Percentiles rank a stretch among this genome's conserved stretches.
These are phyloP conservation scores for Cygnus atratus DNA, from an alignment of 2,113 vertebrate species.

Conservation along the genomic window DNA sequence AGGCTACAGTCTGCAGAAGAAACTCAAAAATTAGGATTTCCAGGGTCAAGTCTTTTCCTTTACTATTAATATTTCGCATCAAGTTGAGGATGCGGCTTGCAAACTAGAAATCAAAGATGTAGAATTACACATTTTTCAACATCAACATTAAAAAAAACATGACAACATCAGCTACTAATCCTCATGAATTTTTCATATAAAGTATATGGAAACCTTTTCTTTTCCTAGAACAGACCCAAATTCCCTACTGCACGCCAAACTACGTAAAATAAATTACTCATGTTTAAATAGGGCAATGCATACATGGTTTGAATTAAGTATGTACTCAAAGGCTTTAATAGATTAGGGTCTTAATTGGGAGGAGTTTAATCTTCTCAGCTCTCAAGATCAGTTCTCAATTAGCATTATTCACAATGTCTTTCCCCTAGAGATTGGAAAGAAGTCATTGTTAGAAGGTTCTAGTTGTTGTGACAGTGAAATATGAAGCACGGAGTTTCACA, in stretches of 20 bases:
- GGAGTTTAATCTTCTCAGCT: conserved; percentile 39
- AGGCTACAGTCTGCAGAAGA: background rate
- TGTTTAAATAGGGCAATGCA: conserved; percentile 30
- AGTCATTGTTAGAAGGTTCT: background rate
- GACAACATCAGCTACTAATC: background rate
- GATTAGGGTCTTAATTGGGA: conserved; percentile 46
- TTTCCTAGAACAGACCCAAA: background rate
- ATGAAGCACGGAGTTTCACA: background rate
- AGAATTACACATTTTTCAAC: background rate
- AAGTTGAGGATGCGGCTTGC: background rate
- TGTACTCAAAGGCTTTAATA: conserved; percentile 26
- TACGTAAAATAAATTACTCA: background rate
- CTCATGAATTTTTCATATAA: background rate
- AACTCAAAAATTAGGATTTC: background rate
- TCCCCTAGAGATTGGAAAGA: background rate
- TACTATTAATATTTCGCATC: background rate
- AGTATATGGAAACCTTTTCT: background rate
- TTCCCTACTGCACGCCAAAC: background rate
- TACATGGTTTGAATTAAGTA: conserved; percentile 33
- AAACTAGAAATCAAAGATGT: background rate
- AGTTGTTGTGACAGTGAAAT: background rate
- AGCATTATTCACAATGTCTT: background rate
- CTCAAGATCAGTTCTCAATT: conserved; percentile 19
- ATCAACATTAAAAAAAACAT: background rate
- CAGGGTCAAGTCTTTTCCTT: background rate